A percentile compares a stretch with the other conserved stretches of the same genome.
phyloP scores from a whole-genome alignment of 2,888 invertebrate genomes.

The Aporophyla nigra region DNA sequence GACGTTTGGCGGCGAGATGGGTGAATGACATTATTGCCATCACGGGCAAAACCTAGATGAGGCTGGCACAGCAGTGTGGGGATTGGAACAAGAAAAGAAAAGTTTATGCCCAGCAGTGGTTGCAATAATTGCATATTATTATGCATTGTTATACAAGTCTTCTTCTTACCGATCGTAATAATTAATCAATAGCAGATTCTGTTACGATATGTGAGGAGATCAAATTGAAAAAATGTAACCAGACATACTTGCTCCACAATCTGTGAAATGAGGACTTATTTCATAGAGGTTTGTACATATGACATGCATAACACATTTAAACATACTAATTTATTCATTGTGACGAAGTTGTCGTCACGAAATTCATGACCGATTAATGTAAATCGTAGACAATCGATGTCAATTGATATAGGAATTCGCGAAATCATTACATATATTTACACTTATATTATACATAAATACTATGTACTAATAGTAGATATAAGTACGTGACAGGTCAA shows the following conservation, averaged over 20 bases:
- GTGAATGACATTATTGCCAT: too few relatives aligned
- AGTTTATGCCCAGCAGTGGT: too few relatives aligned
- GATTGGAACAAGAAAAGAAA: too few relatives aligned
- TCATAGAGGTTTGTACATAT: constrained; percentile 38
- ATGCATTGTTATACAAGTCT: background rate
- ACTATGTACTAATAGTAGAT: constrained; percentile 20
- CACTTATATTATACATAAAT: constrained; percentile 29
- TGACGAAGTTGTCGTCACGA: constrained; percentile 58
- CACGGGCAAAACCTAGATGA: too few relatives aligned
- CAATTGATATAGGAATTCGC: constrained; percentile 53
- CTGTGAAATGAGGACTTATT: constrained; percentile 17
- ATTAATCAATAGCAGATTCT: background rate
- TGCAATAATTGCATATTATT: too few relatives aligned
- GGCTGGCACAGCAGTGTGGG: too few relatives aligned
- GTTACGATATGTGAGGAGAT: background rate
- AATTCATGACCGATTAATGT: constrained; percentile 52
- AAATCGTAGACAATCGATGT: constrained; percentile 44
- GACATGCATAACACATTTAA: constrained; percentile 28
- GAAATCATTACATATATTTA: constrained; percentile 28
- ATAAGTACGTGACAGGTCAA: constrained; percentile 55
- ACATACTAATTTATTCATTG: constrained; percentile 38
- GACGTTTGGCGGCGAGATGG: too few relatives aligned
- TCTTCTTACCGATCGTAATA: background rate
- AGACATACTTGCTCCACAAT: background rate
- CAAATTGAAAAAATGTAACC: background rate